These are phyloP conservation scores for Rhinatrema bivittatum DNA, from an alignment of 2,797 vertebrate species.

Conservation along the genomic window DNA sequence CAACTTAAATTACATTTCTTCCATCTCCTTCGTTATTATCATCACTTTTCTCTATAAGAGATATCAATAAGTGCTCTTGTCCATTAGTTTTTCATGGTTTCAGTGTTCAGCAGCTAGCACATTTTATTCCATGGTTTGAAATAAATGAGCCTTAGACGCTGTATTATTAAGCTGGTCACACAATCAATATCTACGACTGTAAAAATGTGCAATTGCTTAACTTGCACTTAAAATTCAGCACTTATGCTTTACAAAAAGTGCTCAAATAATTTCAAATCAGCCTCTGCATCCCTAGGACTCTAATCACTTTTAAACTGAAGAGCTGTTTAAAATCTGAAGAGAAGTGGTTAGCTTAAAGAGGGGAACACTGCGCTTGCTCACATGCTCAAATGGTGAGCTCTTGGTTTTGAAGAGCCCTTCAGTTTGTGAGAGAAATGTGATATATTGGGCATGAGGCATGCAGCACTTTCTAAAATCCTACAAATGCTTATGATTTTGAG, in stretches of 20 bases:
- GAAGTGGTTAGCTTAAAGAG: slow-evolving; percentile 50
- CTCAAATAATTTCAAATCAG: slow-evolving; percentile 45
- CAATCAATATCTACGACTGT: too few relatives aligned
- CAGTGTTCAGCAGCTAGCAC: slow-evolving; percentile 1
- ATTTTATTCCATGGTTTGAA: background rate
- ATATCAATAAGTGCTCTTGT: too few relatives aligned
- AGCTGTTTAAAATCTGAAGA: slow-evolving; percentile 48
- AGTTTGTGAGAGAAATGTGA: slow-evolving; percentile 44
- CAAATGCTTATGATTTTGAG: slow-evolving; percentile 35
- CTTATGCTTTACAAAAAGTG: too few relatives aligned
- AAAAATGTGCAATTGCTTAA: too few relatives aligned
- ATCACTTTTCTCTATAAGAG: too few relatives aligned
- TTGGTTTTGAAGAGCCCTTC: slow-evolving; percentile 53
- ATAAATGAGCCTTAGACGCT: too few relatives aligned
- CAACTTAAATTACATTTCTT: too few relatives aligned
- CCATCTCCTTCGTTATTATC: too few relatives aligned
- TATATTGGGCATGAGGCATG: slow-evolving; percentile 40
- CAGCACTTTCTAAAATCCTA: slow-evolving; percentile 48
- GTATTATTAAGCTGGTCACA: too few relatives aligned
- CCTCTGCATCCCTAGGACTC: slow-evolving; percentile 31
- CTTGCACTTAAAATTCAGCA: too few relatives aligned
- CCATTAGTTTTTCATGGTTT: background rate
- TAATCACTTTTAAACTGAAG: slow-evolving; percentile 55
- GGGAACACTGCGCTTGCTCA: slow-evolving; percentile 36
- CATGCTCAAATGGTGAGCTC: slow-evolving; percentile 17